Evolutionary conservation across 2,797 vertebrate genomes (phyloP).

Genomic region (Parotocinclus haroldoi): DNA sequence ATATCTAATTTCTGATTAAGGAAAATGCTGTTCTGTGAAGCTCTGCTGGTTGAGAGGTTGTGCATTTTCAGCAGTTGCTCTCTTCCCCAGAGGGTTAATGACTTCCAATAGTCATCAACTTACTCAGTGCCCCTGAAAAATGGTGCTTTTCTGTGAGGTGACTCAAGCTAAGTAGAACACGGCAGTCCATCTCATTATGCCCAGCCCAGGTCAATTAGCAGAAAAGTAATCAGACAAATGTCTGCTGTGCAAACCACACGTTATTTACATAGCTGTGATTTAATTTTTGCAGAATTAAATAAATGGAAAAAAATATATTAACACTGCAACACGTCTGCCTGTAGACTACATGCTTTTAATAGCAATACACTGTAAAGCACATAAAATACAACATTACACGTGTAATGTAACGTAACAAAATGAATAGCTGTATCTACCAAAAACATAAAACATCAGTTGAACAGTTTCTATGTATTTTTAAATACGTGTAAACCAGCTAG

Average conservation of each 20-base stretch:
- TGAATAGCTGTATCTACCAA: too few relatives aligned
- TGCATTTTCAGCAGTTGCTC: background rate
- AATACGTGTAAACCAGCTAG: too few relatives aligned
- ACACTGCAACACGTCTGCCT: too few relatives aligned
- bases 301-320: too few relatives aligned
- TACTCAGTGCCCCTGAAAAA: constrained; percentile 17
- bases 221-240: constrained; percentile 16
- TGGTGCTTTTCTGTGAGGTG: background rate
- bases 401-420: too few relatives aligned
- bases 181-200: constrained; percentile 18
- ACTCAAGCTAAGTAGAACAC: constrained; percentile 11
- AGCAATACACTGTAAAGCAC: too few relatives aligned
- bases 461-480: too few relatives aligned
- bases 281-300: too few relatives aligned
- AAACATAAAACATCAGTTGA: too few relatives aligned
- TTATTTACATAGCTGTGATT: background rate
- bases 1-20: background rate
- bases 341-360: too few relatives aligned
- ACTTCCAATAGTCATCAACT: constrained; percentile 17
- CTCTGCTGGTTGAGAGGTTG: constrained; percentile 9
- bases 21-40: background rate
- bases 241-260: constrained; percentile 1
- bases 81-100: constrained; percentile 10
- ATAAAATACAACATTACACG: too few relatives aligned
- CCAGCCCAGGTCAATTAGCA: constrained; percentile 18